These are phyloP conservation scores for Noctua comes DNA, from an alignment of 2,888 invertebrate species.

Conservation along the genomic window DNA sequence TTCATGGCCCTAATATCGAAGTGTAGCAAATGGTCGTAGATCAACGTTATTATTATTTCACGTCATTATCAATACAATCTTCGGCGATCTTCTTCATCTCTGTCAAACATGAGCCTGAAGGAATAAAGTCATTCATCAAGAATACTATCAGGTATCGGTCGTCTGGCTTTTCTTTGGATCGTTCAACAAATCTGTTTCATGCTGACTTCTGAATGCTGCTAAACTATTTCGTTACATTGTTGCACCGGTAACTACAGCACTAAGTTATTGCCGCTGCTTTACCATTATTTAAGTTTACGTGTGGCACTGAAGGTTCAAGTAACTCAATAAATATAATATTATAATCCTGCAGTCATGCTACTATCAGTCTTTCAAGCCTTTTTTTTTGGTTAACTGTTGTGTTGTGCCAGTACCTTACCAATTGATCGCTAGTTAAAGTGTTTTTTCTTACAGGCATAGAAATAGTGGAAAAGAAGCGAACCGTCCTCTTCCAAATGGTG, in stretches of 20 bases:
- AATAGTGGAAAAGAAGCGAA: slow-evolving; percentile 84
- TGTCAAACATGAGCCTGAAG: slow-evolving; percentile 8
- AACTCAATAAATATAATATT: background rate
- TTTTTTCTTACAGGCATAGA: slow-evolving; percentile 80
- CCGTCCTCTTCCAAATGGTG: slow-evolving; percentile 86
- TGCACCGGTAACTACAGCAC: slow-evolving; percentile 2
- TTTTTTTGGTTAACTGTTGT: slow-evolving; percentile 3
- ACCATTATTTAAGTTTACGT: slow-evolving; percentile 16
- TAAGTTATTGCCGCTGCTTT: slow-evolving; percentile 29
- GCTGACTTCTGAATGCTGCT: slow-evolving; percentile 41
- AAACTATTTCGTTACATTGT: slow-evolving; percentile 37
- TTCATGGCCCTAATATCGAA: background rate
- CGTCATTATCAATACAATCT: background rate
- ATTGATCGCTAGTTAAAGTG: background rate
- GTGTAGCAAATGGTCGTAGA: background rate
- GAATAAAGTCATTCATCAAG: slow-evolving; percentile 22
- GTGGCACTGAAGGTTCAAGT: background rate
- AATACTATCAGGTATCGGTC: slow-evolving; percentile 15
- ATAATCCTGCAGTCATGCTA: slow-evolving; percentile 7
- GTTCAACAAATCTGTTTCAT: slow-evolving; percentile 38
- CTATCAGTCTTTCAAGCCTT: background rate
- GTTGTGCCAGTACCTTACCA: background rate
- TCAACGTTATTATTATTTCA: background rate
- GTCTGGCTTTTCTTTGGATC: slow-evolving; percentile 4
- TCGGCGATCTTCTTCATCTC: background rate